Evolutionary conservation across 2,888 invertebrate genomes (phyloP).

Genomic region (Cylindroiulus punctatus): DNA sequence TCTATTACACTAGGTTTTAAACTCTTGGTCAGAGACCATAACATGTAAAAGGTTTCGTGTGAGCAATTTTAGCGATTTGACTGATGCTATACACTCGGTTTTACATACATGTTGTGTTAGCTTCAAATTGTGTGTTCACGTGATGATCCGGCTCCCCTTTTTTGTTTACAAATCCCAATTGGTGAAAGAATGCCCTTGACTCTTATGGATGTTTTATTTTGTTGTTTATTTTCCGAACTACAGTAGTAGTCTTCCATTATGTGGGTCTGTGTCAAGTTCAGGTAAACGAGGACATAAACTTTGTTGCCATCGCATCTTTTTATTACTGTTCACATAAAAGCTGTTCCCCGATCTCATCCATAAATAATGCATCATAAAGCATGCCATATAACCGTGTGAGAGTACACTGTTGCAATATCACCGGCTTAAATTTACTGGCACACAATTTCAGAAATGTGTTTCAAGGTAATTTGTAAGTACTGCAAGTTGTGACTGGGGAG

Average conservation of each 20-base stretch:
- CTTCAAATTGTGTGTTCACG: neutral
- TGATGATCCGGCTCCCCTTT: neutral
- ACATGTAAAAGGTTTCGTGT: no score
- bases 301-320: neutral
- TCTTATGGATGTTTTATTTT: neutral
- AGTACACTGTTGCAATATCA: neutral
- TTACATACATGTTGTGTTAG: no score
- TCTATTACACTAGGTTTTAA: no score
- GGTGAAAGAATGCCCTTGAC: neutral
- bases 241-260: neutral
- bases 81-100: no score
- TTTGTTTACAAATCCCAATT: neutral
- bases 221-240: neutral
- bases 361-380: slow-evolving; percentile 11
- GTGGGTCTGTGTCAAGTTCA: neutral
- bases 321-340: neutral
- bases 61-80: no score
- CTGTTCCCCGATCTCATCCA: neutral
- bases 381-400: neutral
- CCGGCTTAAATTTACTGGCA: neutral
- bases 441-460: neutral
- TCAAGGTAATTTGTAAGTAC: neutral
- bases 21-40: no score
- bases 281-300: neutral
- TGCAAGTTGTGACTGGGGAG: neutral